phyloP scores from a whole-genome alignment of 2,888 invertebrate genomes.

The Ormyrus thymus region DNA sequence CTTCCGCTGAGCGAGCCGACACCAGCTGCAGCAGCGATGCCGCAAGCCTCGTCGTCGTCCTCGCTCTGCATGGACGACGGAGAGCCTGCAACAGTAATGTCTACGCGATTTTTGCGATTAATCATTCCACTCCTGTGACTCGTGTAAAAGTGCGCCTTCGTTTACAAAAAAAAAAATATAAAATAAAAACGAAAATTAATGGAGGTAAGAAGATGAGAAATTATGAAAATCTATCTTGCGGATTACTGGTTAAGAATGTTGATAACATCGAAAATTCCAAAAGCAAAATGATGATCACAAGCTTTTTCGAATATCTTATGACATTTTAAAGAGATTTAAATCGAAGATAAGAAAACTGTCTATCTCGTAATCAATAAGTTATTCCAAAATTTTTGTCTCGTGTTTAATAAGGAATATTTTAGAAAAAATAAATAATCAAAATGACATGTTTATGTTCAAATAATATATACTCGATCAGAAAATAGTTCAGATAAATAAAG shows the following conservation, averaged over 20 bases:
- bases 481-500: too few species aligned
- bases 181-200: slow-evolving; percentile 8
- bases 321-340: background rate
- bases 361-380: too few species aligned
- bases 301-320: background rate
- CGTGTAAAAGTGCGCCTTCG: background rate
- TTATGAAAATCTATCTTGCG: slow-evolving; percentile 19
- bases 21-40: slow-evolving; percentile 60
- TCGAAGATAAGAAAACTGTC: background rate
- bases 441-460: too few species aligned
- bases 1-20: slow-evolving; percentile 62
- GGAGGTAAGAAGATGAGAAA: slow-evolving; percentile 3
- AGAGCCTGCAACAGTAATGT: slow-evolving; percentile 77
- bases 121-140: slow-evolving; percentile 12
- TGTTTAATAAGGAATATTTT: slow-evolving; percentile 29
- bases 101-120: slow-evolving; percentile 58
- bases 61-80: slow-evolving; percentile 78
- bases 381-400: too few species aligned
- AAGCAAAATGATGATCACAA: too few species aligned
- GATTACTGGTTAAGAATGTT: background rate
- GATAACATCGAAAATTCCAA: too few species aligned
- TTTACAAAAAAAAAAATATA: background rate
- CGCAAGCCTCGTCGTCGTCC: slow-evolving; percentile 71
- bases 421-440: background rate
- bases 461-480: too few species aligned